A percentile compares a stretch with the other conserved stretches of the same genome.
phyloP scores from a whole-genome alignment of 2,113 vertebrate species.

The Cryptomyrus ogoouensis region DNA sequence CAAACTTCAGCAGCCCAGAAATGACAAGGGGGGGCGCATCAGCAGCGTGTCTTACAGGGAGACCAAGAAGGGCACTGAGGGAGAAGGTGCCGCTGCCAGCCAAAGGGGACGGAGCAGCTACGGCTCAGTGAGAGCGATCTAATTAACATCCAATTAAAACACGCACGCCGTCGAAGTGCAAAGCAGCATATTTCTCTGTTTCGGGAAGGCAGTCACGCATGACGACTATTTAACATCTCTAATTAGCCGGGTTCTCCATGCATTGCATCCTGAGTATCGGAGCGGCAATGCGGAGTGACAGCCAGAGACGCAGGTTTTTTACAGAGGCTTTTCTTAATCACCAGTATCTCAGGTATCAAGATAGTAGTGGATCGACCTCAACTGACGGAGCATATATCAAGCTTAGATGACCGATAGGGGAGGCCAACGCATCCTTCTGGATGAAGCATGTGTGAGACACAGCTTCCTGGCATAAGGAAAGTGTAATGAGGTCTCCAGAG shows the following conservation, averaged over 20 bases:
- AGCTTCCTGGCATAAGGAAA: background rate
- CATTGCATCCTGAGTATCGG: background rate
- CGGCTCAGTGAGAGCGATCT: background rate
- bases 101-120: too few species aligned
- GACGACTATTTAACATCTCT: constrained; percentile 10
- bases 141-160: constrained; percentile 12
- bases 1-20: background rate
- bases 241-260: constrained; percentile 7
- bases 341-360: background rate
- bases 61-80: background rate
- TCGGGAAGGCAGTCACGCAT: background rate
- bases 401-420: background rate
- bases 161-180: background rate
- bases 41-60: background rate
- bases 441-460: background rate
- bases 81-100: background rate
- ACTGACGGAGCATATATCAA: background rate
- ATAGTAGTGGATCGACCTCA: background rate
- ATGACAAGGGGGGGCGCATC: background rate
- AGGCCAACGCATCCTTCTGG: background rate
- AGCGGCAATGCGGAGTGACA: background rate
- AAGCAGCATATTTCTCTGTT: constrained; percentile 3
- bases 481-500: constrained; percentile 2
- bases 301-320: background rate
- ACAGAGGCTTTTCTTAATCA: background rate